Conservation (phyloP, 2,113 vertebrate genomes). For the Lethenteron camtschaticum region DNA sequence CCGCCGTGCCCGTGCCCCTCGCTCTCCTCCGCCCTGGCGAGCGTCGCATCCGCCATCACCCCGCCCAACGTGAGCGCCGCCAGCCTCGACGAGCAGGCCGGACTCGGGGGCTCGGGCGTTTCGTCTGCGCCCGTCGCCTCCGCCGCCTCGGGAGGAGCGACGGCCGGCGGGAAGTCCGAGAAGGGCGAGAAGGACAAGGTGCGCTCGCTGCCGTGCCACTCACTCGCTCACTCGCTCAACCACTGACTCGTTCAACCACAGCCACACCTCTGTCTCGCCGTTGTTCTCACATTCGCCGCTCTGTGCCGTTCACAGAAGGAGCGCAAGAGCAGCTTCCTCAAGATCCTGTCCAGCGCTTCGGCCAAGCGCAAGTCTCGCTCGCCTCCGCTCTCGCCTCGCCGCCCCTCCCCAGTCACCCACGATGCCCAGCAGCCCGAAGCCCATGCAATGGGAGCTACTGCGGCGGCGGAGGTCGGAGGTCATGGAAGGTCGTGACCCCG, state of each 20-base stretch:
- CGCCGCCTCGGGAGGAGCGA: constrained; percentile 14
- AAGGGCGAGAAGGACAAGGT: constrained; percentile 76
- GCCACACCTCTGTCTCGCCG: too few relatives aligned
- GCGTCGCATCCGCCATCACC: constrained; percentile 34
- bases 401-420: constrained; percentile 15
- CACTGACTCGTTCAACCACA: too few relatives aligned
- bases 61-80: constrained; percentile 57
- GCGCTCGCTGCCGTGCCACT: too few relatives aligned
- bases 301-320: not conserved
- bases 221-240: too few relatives aligned
- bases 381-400: constrained; percentile 50
- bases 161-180: constrained; percentile 22
- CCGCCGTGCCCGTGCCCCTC: constrained; percentile 27
- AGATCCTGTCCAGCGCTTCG: constrained; percentile 69
- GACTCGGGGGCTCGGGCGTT: constrained; percentile 17
- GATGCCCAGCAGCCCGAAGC: constrained; percentile 25
- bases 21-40: constrained; percentile 40
- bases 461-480: constrained; percentile 35
- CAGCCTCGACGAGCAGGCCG: constrained; percentile 38
- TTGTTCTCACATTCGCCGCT: too few relatives aligned
- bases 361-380: constrained; percentile 82
- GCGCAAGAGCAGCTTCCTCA: constrained; percentile 25
- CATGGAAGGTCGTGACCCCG: constrained; percentile 53
- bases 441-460: constrained; percentile 20
- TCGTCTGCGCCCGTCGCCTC: constrained; percentile 26